Percentiles rank a stretch among this genome's conserved stretches.
Evolutionary conservation across 2,113 vertebrate genomes (phyloP).

Genomic region (Dromaius novaehollandiae): DNA sequence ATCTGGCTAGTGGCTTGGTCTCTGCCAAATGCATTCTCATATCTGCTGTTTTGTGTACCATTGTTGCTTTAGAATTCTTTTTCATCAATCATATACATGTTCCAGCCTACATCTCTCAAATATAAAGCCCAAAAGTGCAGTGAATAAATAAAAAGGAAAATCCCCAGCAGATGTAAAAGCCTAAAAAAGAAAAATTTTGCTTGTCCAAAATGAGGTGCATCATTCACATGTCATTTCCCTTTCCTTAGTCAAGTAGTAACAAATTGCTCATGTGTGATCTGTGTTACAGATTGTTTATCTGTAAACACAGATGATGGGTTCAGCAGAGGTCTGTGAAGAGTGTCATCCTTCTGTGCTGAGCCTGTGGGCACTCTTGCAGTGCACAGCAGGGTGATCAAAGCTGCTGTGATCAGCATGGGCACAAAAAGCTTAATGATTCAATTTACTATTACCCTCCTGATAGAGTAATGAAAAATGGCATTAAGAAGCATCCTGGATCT

Average conservation of each 20-base stretch:
- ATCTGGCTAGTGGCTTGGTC: background rate
- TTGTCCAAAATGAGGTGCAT: background rate
- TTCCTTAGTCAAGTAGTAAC: background rate
- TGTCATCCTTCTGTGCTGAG: background rate
- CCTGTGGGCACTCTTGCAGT: background rate
- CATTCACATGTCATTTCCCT: background rate
- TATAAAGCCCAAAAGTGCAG: background rate
- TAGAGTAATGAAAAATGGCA: background rate
- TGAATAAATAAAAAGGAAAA: background rate
- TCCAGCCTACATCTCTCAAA: background rate
- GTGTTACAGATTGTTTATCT: background rate
- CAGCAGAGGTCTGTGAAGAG: background rate
- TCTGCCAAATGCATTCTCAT: background rate
- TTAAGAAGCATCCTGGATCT: background rate
- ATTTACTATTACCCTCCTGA: background rate
- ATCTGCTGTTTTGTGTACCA: background rate
- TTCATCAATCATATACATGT: accelerated
- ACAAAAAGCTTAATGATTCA: background rate
- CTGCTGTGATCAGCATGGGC: background rate
- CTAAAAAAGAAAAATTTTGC: background rate
- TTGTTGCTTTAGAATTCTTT: background rate
- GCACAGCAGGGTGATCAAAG: accelerated
- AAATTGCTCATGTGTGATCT: background rate
- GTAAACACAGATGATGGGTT: background rate
- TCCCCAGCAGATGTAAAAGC: background rate